Conservation (phyloP, 2,113 vertebrate species). For the Phycodurus eques region DNA sequence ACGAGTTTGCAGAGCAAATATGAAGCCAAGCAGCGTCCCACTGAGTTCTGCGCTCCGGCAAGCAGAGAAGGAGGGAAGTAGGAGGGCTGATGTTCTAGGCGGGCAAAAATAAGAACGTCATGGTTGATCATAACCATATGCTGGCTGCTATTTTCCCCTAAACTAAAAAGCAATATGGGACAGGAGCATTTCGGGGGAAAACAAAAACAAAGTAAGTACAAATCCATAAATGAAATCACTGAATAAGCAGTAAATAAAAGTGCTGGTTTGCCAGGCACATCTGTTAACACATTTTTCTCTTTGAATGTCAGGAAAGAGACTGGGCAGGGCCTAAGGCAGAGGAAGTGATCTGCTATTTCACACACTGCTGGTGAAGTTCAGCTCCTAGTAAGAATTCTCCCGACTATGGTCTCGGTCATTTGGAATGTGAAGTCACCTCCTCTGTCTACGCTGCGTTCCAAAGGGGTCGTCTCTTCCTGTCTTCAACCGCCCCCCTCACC, state of each 20-base stretch:
- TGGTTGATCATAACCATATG: conserved; percentile 78
- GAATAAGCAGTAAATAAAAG: conserved; percentile 15
- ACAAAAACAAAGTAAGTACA: conserved; percentile 15
- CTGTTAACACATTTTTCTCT: conserved; percentile 30
- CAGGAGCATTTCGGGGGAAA: conserved; percentile 32
- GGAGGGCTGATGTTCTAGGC: conserved; percentile 55
- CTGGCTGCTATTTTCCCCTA: conserved; percentile 52
- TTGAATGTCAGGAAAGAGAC: conserved; percentile 35
- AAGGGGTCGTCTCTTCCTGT: conserved; percentile 48
- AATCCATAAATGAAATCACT: conserved; percentile 17
- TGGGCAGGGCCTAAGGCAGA: conserved; percentile 29
- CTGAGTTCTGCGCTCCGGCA: conserved; percentile 48
- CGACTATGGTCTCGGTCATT: conserved; percentile 60
- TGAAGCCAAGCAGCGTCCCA: conserved; percentile 54
- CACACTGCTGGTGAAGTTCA: conserved; percentile 64
- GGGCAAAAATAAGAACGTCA: conserved; percentile 64
- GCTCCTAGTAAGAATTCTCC: conserved; percentile 66
- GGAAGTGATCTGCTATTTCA: conserved; percentile 61
- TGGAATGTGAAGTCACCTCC: conserved; percentile 73
- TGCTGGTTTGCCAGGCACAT: conserved; percentile 15
- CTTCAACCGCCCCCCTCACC: conserved; percentile 46
- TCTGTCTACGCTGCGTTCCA: conserved; percentile 54
- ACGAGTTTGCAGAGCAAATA: conserved; percentile 53
- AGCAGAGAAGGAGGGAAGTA: conserved; percentile 54
- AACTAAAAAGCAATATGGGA: conserved; percentile 42